These are phyloP conservation scores for Alloscopus bannaensis DNA, from an alignment of 2,888 invertebrate genomes.

Conservation along the genomic window DNA sequence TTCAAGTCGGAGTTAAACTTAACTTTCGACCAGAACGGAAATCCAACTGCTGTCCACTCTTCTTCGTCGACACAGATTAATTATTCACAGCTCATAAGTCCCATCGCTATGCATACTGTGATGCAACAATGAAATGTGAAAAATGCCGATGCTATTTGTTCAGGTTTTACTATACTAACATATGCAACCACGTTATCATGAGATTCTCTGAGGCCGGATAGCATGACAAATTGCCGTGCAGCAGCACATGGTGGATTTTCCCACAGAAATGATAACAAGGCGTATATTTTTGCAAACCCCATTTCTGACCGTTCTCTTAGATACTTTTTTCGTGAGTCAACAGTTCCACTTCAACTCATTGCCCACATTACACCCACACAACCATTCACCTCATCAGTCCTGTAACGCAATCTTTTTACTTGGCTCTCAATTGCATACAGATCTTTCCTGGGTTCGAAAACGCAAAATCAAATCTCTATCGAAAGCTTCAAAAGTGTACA, in stretches of 20 bases:
- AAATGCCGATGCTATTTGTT: too few relatives aligned
- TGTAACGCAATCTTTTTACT: not conserved
- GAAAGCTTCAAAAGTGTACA: too few relatives aligned
- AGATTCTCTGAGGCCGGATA: not conserved
- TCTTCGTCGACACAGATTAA: not conserved
- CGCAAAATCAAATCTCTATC: too few relatives aligned
- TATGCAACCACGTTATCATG: not conserved
- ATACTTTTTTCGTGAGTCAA: not conserved
- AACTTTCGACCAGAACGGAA: not conserved
- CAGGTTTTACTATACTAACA: too few relatives aligned
- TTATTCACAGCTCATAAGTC: not conserved
- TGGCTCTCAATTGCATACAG: not conserved
- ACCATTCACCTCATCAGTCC: not conserved
- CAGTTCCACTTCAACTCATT: not conserved
- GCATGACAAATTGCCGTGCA: slow-evolving; percentile 28
- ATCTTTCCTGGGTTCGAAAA: too few relatives aligned
- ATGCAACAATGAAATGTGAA: not conserved
- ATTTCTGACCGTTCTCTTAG: not conserved
- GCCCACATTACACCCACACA: not conserved
- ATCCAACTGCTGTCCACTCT: not conserved
- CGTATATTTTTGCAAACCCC: not conserved
- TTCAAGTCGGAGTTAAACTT: too few relatives aligned
- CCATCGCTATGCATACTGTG: not conserved
- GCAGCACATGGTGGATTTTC: slow-evolving; percentile 58
- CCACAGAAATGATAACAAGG: slow-evolving; percentile 58